Conservation (phyloP, 2,113 vertebrate species). For the Eidolon helvum region DNA sequence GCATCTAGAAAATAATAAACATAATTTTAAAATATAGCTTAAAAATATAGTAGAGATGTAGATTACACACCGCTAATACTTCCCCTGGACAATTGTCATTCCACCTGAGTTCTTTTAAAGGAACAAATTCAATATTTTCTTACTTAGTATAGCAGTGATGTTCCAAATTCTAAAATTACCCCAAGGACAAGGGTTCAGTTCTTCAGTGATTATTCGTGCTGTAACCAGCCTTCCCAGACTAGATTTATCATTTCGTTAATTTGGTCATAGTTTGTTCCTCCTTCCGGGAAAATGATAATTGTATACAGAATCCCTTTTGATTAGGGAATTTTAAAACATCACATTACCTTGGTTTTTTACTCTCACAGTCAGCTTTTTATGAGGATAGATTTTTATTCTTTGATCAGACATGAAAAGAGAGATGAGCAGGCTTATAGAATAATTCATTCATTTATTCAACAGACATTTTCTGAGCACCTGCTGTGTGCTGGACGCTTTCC, state of each 20-base stretch:
- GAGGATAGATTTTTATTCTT: constrained; percentile 26
- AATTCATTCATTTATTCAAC: background rate
- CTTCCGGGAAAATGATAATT: constrained; percentile 24
- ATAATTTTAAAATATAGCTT: constrained; percentile 34
- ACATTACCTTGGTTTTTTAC: background rate
- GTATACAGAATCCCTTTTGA: background rate
- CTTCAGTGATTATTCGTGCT: background rate
- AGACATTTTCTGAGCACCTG: background rate
- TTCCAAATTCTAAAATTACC: constrained; percentile 14
- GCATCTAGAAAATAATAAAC: constrained; percentile 34
- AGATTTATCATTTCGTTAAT: background rate
- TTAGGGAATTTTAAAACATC: constrained; percentile 31
- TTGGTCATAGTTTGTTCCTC: constrained; percentile 7
- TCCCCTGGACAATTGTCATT: background rate
- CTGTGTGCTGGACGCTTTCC: background rate
- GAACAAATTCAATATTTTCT: constrained; percentile 18
- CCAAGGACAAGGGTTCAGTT: background rate
- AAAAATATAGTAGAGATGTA: background rate
- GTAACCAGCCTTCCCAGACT: background rate
- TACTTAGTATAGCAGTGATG: background rate
- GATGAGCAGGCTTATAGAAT: background rate
- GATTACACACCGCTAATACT: background rate
- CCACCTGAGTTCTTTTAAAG: constrained; percentile 11
- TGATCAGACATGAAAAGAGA: background rate
- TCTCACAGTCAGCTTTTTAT: constrained; percentile 5